phyloP scores from a whole-genome alignment of 2,113 vertebrate species.

The Stictonetta naevosa region DNA sequence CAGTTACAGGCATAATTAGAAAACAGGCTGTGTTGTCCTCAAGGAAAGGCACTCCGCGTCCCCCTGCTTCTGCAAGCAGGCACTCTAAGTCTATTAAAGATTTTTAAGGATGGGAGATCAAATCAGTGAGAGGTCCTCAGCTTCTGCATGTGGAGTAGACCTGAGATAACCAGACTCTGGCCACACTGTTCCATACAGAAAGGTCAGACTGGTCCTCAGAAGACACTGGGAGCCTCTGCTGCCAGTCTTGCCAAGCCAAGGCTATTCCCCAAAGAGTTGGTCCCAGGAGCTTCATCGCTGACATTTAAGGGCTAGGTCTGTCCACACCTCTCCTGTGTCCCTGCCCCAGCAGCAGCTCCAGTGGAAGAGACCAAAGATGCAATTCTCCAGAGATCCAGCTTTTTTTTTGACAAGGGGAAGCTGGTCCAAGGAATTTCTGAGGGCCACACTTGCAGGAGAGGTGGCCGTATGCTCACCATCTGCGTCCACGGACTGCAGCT shows the following conservation, averaged over 20 bases:
- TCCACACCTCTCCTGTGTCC: neutral
- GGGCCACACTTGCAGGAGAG: neutral
- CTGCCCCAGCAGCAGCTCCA: neutral
- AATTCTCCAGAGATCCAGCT: neutral
- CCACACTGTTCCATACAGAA: neutral
- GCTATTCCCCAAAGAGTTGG: neutral
- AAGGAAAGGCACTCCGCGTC: neutral
- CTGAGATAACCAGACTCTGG: neutral
- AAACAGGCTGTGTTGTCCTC: constrained; percentile 18
- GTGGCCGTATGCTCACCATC: neutral
- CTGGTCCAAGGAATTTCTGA: neutral
- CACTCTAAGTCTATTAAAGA: neutral
- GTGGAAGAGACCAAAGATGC: neutral
- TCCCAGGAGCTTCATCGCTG: neutral
- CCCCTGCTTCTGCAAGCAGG: neutral
- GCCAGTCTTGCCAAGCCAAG: neutral
- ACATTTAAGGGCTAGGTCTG: neutral
- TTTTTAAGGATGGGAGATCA: neutral
- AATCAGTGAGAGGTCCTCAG: neutral
- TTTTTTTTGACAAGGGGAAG: neutral
- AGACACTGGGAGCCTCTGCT: neutral
- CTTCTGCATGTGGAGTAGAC: fast-evolving
- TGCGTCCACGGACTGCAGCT: neutral
- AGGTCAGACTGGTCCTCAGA: neutral
- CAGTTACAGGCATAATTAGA: constrained; percentile 11